Conservation (phyloP, 2,113 vertebrate genomes). For the Petrocephalus zakoni region DNA sequence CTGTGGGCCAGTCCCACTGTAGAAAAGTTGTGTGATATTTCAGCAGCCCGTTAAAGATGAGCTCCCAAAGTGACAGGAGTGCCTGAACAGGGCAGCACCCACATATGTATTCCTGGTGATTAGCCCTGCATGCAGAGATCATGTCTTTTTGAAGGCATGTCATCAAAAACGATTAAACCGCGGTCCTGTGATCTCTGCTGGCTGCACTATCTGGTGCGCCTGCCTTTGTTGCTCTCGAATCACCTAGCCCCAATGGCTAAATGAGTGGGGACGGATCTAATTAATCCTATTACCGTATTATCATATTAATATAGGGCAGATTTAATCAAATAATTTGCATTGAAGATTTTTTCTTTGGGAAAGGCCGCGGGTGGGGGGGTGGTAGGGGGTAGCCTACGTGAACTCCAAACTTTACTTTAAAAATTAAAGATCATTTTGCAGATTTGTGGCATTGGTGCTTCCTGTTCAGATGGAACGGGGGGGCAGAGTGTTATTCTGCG, state of each 20-base stretch:
- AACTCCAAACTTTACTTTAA: neutral
- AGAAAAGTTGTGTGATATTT: neutral
- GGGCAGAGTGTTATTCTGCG: neutral
- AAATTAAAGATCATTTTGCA: neutral
- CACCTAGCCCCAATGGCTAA: slow-evolving; percentile 42
- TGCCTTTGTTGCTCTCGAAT: slow-evolving; percentile 19
- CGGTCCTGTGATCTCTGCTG: slow-evolving; percentile 12
- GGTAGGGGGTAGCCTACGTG: neutral
- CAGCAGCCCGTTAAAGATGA: neutral
- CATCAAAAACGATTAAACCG: slow-evolving; percentile 18
- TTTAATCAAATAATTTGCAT: slow-evolving; percentile 42
- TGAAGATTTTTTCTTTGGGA: slow-evolving; percentile 19
- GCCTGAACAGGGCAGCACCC: neutral
- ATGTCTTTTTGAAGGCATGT: neutral
- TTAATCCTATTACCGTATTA: slow-evolving; percentile 54
- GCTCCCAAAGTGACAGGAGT: neutral
- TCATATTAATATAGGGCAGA: slow-evolving; percentile 47
- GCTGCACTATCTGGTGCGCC: slow-evolving; percentile 21
- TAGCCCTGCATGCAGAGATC: neutral
- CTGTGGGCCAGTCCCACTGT: neutral
- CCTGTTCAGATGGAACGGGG: neutral
- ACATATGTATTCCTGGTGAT: neutral
- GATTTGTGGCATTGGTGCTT: neutral
- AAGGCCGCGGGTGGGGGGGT: neutral
- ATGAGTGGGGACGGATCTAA: slow-evolving; percentile 43